Conservation (phyloP, 2,113 vertebrate genomes). For the Prietella phreatophila region DNA sequence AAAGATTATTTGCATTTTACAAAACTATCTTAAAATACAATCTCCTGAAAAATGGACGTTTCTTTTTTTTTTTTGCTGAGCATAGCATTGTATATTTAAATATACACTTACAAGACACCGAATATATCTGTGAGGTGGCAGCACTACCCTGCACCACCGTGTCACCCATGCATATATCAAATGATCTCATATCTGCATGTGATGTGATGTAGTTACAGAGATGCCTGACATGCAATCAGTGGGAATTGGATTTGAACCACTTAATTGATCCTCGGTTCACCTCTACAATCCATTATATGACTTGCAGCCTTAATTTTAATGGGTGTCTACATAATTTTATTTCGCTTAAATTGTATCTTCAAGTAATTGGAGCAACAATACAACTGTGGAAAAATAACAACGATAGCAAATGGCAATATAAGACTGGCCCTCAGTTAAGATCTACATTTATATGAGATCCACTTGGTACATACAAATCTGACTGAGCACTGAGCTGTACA, state of each 20-base stretch:
- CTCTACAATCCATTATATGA: neutral
- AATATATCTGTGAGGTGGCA: neutral
- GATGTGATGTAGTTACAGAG: neutral
- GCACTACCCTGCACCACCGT: neutral
- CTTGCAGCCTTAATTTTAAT: neutral
- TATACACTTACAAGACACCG: neutral
- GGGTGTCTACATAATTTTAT: neutral
- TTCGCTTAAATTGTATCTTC: neutral
- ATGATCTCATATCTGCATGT: neutral
- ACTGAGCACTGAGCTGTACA: neutral
- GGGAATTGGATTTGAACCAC: neutral
- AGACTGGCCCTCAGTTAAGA: neutral
- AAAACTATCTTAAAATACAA: no score
- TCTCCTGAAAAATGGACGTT: no score
- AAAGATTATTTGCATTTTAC: no score
- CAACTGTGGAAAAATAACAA: neutral
- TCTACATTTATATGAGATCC: slow-evolving; percentile 1
- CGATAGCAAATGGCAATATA: neutral
- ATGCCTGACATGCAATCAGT: neutral
- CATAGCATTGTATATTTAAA: neutral
- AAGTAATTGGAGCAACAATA: neutral
- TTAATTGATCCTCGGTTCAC: slow-evolving; percentile 1
- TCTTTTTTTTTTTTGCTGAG: neutral
- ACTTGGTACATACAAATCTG: neutral
- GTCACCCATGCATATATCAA: neutral